Conservation (phyloP, 2,797 vertebrate genomes). For the Smutsia gigantea region DNA sequence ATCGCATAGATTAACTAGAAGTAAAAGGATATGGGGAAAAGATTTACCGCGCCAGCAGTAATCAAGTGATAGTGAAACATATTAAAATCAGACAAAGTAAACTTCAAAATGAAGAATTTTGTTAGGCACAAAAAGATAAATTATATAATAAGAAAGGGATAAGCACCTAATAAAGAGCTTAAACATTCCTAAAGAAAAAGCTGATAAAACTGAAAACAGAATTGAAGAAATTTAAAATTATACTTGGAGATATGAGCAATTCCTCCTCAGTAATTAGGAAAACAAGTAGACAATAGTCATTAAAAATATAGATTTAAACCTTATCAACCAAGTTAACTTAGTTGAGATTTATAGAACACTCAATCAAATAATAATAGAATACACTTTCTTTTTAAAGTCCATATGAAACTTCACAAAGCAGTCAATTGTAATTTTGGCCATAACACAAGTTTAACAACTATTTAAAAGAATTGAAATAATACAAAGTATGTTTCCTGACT, state of each 20-base stretch:
- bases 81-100: not conserved
- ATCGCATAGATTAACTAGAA: not conserved
- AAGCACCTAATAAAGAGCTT: not conserved
- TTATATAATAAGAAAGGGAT: not conserved
- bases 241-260: not conserved
- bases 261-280: not conserved
- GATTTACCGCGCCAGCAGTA: not conserved
- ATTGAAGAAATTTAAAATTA: not conserved
- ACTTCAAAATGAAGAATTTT: not conserved
- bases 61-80: not conserved
- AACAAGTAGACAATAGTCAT: not conserved
- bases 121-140: not conserved
- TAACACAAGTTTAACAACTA: not conserved
- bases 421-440: not conserved
- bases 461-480: not conserved
- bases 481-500: not conserved
- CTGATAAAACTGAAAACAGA: not conserved
- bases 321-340: not conserved
- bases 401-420: not conserved
- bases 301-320: slow-evolving; percentile 6
- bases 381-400: not conserved
- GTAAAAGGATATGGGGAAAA: not conserved
- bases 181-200: not conserved
- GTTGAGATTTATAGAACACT: not conserved
- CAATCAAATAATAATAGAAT: not conserved